Percentiles rank a stretch among this genome's conserved stretches.
phyloP scores from a whole-genome alignment of 2,113 vertebrate genomes.

The Phocoena sinus region DNA sequence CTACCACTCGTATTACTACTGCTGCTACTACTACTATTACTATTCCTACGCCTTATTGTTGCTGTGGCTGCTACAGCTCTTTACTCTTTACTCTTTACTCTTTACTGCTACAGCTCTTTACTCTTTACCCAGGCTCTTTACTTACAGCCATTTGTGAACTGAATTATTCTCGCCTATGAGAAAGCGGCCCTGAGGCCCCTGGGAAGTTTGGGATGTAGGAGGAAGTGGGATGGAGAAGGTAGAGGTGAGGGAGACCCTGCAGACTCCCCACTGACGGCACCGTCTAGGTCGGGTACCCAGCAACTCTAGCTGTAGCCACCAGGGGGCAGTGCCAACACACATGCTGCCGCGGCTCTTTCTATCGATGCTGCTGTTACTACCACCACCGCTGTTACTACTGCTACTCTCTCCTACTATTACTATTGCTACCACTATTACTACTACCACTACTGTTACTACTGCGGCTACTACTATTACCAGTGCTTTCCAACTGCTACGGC shows the following conservation, averaged over 20 bases:
- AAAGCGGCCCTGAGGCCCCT: background rate
- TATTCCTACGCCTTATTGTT: fast-evolving
- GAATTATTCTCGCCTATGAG: background rate
- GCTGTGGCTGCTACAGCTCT: too few species aligned
- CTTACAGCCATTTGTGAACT: background rate
- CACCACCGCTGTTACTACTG: too few species aligned
- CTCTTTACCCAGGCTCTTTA: too few species aligned
- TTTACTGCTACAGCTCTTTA: too few species aligned
- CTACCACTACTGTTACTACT: background rate
- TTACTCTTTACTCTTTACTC: too few species aligned
- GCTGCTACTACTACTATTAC: fast-evolving
- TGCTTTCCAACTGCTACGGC: background rate
- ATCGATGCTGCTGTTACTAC: background rate
- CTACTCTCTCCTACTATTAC: background rate
- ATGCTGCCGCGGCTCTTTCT: background rate
- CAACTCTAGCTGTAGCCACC: background rate
- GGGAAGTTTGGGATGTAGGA: background rate
- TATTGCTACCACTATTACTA: background rate
- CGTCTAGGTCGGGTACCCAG: fast-evolving
- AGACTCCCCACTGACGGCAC: fast-evolving
- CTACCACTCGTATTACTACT: too few species aligned
- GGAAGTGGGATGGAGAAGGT: background rate
- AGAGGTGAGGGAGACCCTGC: background rate
- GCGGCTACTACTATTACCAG: fast-evolving
- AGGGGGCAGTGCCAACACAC: conserved; percentile 1